Percentiles rank a stretch among this genome's conserved stretches.
Evolutionary conservation across 2,797 vertebrate genomes (phyloP).

Genomic region (Potorous gilbertii): DNA sequence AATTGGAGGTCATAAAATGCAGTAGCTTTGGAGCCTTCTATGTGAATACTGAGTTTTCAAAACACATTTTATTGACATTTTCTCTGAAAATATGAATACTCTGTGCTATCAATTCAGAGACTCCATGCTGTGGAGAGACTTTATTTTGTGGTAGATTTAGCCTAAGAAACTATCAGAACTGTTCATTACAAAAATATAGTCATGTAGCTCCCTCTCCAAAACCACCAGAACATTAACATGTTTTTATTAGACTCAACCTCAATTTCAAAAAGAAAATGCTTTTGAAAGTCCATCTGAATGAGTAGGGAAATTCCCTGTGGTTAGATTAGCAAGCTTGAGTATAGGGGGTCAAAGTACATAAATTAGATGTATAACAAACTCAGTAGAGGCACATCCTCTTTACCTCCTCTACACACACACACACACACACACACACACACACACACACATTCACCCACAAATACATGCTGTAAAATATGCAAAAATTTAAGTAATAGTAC

Average conservation of each 20-base stretch:
- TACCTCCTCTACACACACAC: neutral
- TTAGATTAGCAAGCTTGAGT: constrained; percentile 1
- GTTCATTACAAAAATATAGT: constrained; percentile 58
- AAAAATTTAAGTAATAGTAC: neutral
- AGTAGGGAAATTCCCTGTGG: constrained; percentile 12
- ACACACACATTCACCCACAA: neutral
- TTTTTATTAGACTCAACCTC: constrained; percentile 36
- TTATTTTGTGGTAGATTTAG: constrained; percentile 55
- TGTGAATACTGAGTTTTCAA: constrained; percentile 64
- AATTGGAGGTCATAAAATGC: neutral
- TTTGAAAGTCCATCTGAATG: constrained; percentile 28
- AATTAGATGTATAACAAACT: neutral
- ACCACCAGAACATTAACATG: constrained; percentile 36
- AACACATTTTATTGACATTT: constrained; percentile 60
- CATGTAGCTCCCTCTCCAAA: neutral
- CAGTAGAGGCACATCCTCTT: neutral
- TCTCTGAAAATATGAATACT: constrained; percentile 53
- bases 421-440: no score
- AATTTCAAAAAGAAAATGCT: constrained; percentile 46
- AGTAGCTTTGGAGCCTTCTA: neutral
- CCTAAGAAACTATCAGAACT: constrained; percentile 66
- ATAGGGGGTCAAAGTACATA: neutral
- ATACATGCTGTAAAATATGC: neutral
- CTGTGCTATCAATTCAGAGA: constrained; percentile 45
- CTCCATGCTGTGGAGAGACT: constrained; percentile 49